Evolutionary conservation across 1,140 invertebrate genomes (phyloP).

Genomic region (Drosophila takahashii): DNA sequence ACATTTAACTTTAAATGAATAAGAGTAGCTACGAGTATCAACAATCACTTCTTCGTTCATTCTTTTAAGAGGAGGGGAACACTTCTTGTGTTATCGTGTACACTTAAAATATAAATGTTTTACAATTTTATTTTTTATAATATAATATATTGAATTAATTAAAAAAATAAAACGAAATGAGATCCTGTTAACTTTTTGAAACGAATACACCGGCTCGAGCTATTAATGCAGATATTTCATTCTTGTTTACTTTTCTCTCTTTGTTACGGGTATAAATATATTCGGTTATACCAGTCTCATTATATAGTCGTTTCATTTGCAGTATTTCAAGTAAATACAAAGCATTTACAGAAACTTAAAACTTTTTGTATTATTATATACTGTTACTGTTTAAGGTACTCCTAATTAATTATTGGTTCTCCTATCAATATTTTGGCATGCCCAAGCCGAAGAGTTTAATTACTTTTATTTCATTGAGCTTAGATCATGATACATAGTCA

Average conservation of each 20-base stretch:
- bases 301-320: not conserved
- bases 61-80: too few relatives aligned
- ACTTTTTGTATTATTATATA: not conserved
- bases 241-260: not conserved
- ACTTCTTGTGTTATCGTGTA: not conserved
- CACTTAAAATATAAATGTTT: not conserved
- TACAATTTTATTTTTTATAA: not conserved
- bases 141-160: not conserved
- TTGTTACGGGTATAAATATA: not conserved
- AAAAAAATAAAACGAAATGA: not conserved
- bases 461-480: slow-evolving; percentile 6
- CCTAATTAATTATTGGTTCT: slow-evolving; percentile 7
- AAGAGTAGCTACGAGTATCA: too few relatives aligned
- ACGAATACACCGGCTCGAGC: not conserved
- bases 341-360: too few relatives aligned
- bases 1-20: too few relatives aligned
- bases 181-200: not conserved
- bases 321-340: not conserved
- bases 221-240: not conserved
- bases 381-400: slow-evolving; percentile 12
- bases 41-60: too few relatives aligned
- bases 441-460: slow-evolving; percentile 19
- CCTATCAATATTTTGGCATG: slow-evolving; percentile 17
- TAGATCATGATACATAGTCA: slow-evolving; percentile 76
- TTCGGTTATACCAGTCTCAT: too few relatives aligned